These are phyloP conservation scores for Siniperca scherzeri DNA, from an alignment of 2,797 vertebrate genomes.

Conservation along the genomic window DNA sequence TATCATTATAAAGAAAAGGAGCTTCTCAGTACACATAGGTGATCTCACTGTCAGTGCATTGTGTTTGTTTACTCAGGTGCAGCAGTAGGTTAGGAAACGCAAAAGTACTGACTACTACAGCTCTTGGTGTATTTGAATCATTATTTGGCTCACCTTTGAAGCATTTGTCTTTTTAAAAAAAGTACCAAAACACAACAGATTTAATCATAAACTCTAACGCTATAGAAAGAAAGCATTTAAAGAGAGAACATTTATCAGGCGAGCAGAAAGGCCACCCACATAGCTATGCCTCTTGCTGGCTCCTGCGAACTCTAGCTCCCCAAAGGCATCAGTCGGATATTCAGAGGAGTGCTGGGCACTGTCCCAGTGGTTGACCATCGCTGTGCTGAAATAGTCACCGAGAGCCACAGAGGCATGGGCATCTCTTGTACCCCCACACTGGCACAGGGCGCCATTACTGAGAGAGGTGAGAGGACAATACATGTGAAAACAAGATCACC, in stretches of 20 bases:
- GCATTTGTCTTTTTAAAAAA: conserved; percentile 4
- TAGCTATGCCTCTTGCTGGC: conserved; percentile 88
- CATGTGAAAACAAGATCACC: background rate
- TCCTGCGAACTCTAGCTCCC: conserved; percentile 90
- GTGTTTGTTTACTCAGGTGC: conserved; percentile 16
- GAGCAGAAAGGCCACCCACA: conserved; percentile 76
- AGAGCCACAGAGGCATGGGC: conserved; percentile 85
- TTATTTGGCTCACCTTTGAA: conserved; percentile 1
- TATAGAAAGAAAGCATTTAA: background rate
- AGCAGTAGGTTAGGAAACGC: conserved; percentile 1
- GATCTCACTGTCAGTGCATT: background rate
- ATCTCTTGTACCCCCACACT: conserved; percentile 85
- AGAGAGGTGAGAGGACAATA: conserved; percentile 14
- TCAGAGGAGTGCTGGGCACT: conserved; percentile 90
- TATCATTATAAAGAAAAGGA: background rate
- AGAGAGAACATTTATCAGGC: conserved; percentile 4
- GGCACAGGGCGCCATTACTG: conserved; percentile 86
- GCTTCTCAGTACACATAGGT: background rate
- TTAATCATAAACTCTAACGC: background rate
- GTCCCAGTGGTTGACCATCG: conserved; percentile 92
- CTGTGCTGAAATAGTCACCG: conserved; percentile 91
- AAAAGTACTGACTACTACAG: background rate
- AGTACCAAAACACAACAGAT: background rate
- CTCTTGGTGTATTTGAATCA: background rate
- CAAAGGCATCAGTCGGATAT: conserved; percentile 91